Base-by-base conservation (phyloP, 1,140 invertebrate species). In the Drosophila athabasca region DNA sequence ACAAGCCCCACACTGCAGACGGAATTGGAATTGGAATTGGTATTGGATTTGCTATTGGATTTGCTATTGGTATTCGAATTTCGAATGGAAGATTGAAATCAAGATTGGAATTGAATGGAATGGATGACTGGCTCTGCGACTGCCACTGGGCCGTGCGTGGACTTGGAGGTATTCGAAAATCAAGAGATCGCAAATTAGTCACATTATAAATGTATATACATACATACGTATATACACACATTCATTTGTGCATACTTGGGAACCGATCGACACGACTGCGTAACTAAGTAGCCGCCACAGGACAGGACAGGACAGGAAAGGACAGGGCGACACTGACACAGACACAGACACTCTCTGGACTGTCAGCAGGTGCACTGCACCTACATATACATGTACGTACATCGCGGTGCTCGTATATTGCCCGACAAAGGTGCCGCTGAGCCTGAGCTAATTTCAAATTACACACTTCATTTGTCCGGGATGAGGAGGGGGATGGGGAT, bases 391-490 rank as follows among this genome's bases (percentile, higher is more conserved):
- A 26, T 26, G 17, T 19, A 19, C 1, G 17, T 19, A 1, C 17
- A 19, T 19, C 17, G 1, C 24, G 24, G 24, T 5, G 57, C 31
- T 8, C 17, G 3, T 19, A 48, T 3, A 60, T 15, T 49, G 24
- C 24, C 54, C 19, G 43, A 54, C 57, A 87, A 85, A 88, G 79
- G 79, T 87, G 82, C 82, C 82, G 82, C 82, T 88, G 74, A 87
- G 82, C 74, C 59, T 77, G 73, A 65, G 75, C 82, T 87, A 87
- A 87, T 82, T 87, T 88, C 83, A 78, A 87, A 87, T 87, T 87
- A 87, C 82, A 87, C 83, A 82, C 83, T 79, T 88, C 83, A 83
- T 88, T 88, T 79, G 83, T 61, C 61, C 62, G 84, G 64, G 65
- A 74, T 62, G 68, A 70, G 71, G 60, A 54, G 60, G 41, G 29